Evolutionary conservation across 2,113 vertebrate species (phyloP).

Genomic region (Callionymus lyra): DNA sequence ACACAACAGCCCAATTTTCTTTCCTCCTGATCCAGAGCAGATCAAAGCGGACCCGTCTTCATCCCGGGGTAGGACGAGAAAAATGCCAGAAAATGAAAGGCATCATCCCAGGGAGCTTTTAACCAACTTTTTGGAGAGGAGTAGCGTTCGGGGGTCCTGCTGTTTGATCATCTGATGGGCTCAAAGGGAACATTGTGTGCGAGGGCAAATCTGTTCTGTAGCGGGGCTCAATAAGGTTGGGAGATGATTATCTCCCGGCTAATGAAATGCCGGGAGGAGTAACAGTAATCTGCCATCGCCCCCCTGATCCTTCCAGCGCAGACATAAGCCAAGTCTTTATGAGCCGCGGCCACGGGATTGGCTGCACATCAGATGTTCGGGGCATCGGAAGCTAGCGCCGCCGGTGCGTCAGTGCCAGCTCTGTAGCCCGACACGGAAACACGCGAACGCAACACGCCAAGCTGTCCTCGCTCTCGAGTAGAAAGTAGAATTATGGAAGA

Average conservation of each 20-base stretch:
- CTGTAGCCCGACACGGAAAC: background rate
- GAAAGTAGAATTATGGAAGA: background rate
- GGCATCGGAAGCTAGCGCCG: constrained; percentile 30
- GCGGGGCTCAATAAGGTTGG: constrained; percentile 49
- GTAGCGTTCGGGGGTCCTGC: constrained; percentile 56
- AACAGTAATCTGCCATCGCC: constrained; percentile 56
- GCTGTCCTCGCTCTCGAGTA: too few species aligned
- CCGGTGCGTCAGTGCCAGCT: constrained; percentile 9
- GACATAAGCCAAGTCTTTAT: constrained; percentile 47
- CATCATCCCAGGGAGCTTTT: constrained; percentile 64
- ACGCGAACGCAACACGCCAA: too few species aligned
- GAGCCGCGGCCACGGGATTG: constrained; percentile 42
- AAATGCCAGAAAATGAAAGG: constrained; percentile 65
- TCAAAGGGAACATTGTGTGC: constrained; percentile 60
- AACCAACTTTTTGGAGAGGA: constrained; percentile 66
- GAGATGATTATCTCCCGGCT: constrained; percentile 62
- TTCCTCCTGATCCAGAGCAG: constrained; percentile 70
- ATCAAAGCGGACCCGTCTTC: constrained; percentile 85
- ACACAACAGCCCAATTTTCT: constrained; percentile 84
- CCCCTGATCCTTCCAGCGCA: constrained; percentile 13
- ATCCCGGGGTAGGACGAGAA: constrained; percentile 65
- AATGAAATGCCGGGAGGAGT: constrained; percentile 64
- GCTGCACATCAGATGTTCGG: constrained; percentile 42
- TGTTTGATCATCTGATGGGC: constrained; percentile 65
- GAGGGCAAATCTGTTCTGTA: constrained; percentile 56